Evolutionary conservation across 1,140 invertebrate species (phyloP).

Genomic region (Triops cancriformis): DNA sequence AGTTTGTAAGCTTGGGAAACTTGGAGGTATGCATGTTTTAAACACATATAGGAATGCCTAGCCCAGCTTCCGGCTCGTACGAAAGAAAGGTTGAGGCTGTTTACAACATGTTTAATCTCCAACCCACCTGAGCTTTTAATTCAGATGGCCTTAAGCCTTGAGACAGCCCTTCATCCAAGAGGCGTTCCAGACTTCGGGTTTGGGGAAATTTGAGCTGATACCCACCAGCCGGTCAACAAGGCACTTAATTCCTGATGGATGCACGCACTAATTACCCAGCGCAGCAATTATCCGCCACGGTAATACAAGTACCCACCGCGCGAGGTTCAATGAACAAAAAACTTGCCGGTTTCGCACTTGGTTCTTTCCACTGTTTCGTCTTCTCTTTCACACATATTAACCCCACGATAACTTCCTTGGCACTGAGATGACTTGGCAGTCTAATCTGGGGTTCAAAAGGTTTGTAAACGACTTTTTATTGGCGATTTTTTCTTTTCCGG

Average conservation of each 20-base stretch:
- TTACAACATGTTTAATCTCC: neutral
- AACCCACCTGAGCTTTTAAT: neutral
- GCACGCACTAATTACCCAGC: neutral
- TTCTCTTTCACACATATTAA: too few species aligned
- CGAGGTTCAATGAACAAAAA: too few species aligned
- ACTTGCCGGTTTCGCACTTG: too few species aligned
- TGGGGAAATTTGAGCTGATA: too few species aligned
- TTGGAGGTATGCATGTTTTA: neutral
- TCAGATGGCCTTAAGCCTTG: neutral
- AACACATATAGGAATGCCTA: neutral
- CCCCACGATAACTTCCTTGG: too few species aligned
- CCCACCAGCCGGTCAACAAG: too few species aligned
- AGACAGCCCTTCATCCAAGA: too few species aligned
- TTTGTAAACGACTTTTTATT: neutral
- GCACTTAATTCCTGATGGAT: neutral
- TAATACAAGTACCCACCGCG: too few species aligned
- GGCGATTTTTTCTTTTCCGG: neutral
- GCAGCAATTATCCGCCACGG: neutral
- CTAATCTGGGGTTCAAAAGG: neutral
- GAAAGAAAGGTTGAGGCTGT: neutral
- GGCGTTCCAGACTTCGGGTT: too few species aligned
- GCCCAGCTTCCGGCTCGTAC: conserved; percentile 1
- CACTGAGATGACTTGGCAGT: neutral
- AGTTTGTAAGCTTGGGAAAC: neutral
- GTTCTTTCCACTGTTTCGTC: too few species aligned